Percentiles rank a stretch among this genome's conserved stretches.
These are phyloP conservation scores for Channa maculata DNA, from an alignment of 2,113 vertebrate genomes.

Conservation along the genomic window DNA sequence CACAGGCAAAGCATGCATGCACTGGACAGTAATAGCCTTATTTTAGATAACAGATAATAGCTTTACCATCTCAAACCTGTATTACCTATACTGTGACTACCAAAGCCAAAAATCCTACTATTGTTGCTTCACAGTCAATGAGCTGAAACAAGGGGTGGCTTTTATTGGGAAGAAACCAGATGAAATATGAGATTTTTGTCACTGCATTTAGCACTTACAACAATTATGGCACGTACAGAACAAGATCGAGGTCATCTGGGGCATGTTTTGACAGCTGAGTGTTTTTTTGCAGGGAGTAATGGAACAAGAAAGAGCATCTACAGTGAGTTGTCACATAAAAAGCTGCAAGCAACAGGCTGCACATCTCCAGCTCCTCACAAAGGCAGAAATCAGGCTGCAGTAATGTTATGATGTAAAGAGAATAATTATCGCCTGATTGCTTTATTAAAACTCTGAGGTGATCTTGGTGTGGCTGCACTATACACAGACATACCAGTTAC, in stretches of 20 bases:
- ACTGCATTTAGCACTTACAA: not conserved
- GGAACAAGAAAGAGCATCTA: not conserved
- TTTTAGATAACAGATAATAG: not conserved
- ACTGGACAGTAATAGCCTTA: not conserved
- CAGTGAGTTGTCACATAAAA: not conserved
- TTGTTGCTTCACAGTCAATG: not conserved
- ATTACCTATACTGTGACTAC: not conserved
- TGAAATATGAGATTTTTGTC: not conserved
- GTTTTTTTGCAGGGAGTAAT: not conserved
- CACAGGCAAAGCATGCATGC: not conserved
- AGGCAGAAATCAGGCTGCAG: no score
- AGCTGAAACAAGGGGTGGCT: not conserved
- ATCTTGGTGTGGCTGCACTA: no score
- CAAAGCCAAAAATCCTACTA: not conserved
- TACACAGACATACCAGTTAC: not conserved
- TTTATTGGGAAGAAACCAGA: conserved; percentile 7
- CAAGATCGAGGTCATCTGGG: not conserved
- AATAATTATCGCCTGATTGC: not conserved
- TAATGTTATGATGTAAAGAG: no score
- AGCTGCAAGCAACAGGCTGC: not conserved
- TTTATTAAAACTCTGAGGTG: not conserved
- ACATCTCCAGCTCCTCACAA: not conserved
- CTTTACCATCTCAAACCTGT: not conserved
- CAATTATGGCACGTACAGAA: not conserved
- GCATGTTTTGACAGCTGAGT: not conserved